Base-by-base conservation (phyloP, 2,797 vertebrate genomes). In the Sebastes cheni region DNA sequence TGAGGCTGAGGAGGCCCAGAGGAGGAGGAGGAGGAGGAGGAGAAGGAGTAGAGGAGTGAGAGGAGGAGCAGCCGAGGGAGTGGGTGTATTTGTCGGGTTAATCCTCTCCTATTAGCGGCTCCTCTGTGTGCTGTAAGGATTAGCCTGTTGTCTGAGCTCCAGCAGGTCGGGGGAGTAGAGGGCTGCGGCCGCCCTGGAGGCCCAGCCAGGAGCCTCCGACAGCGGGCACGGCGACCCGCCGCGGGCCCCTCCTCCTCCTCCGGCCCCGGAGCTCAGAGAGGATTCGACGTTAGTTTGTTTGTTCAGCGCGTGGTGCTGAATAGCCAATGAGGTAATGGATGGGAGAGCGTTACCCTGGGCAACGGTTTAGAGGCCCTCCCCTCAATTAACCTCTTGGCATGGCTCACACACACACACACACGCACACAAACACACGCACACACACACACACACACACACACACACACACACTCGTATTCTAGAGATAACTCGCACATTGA, bases 311-410 rank as follows among this genome's bases (percentile, higher is more conserved):
- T 80, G 86, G 79, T 6, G 64, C 73, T 62, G 89, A 88, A 93
- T 94, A 75, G 8, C 75, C 87, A 86, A 91, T 90, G 87, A 92
- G 81, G 42, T 32, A 64, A 59, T 16, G 74, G 77, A 72, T 58
- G 52, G 60, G 27, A 42, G 61, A 72, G 42, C 22, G 72, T 89
- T 80, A 87, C 92, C 86, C 85, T 76, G 84, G 80, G 88, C 82
- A 83, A 92, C 81, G 75, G 86, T 92, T 92, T 80, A 88, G 64
- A 91, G 85, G 86, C 86, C 91, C 91, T 91, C 90, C 90, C 92
- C 87, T 91, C 92, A 94, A 93, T 94, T 94, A 94, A 94, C 94
- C 94, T 92, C 79, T 68, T 67, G 76, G 75, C 78, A 70, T 52
- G 22, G 42, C 72, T 36, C 34, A 4, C 34, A 36, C 34, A 36